Evolutionary conservation across 1,140 invertebrate species (phyloP), one percentile per base, ranked within the genome.

Genomic region (Pissodes strobi): DNA sequence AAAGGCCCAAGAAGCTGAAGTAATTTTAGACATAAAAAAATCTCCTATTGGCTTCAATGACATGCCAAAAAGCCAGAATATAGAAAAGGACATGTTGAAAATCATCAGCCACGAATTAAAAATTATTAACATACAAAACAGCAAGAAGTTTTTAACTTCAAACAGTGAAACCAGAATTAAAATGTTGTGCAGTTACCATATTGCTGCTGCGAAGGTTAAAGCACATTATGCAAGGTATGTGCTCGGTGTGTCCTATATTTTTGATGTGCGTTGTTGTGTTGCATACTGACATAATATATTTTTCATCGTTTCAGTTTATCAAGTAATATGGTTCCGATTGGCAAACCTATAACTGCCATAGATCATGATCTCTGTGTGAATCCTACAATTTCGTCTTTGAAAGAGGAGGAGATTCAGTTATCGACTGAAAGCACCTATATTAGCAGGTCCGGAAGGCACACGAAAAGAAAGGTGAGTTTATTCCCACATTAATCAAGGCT

Each of bases 61-160:
- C 9, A 57, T 57, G 53, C 53, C 53, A 15, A 23, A 57, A 23
- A 57, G 37, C 43, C 45, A 22, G 4, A 21, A 49, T n/a, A 51
- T 21, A 15, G 45, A 59, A 18, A 34, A 45, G 17, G 9, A 18
- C 18, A 19, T 27, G 13, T 23, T 61, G 10, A 61, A 61, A 22
- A 48, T 61, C 8, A 51, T 61, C 2, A 34, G 21, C 39, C 45
- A 61, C 25, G 25, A 41, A n/a, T 23, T 49, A 10, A 34, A 45
- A 30, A 45, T 15, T 45, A 30, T 63, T 8, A 63, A 55, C 30
- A 46, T 63, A 2, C 60, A 63, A 10, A 63, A 55, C 25, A 63
- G 60, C 17, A 34, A 55, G 9, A 43, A 63, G 15, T 63, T 51
- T 55, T 25, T 63, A 23, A 48, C 6, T 3, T 37, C 49, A 2